Evolutionary conservation across 2,797 vertebrate genomes (phyloP).

Genomic region (Vultur gryphus): DNA sequence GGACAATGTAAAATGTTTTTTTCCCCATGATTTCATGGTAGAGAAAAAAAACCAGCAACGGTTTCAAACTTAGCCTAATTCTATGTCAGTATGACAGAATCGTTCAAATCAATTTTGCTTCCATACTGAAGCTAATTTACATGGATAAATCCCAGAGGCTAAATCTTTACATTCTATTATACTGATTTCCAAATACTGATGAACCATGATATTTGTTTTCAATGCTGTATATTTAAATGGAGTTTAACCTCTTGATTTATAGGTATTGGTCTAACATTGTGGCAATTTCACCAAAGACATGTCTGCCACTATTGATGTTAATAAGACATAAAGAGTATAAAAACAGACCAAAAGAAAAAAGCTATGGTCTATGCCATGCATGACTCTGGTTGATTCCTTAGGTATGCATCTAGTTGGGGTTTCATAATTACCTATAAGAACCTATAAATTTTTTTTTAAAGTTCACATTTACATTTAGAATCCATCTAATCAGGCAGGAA

Average conservation of each 20-base stretch:
- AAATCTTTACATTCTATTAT: constrained; percentile 12
- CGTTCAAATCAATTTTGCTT: not conserved
- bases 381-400: not conserved
- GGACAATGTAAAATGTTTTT: not conserved
- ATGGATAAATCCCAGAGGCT: not conserved
- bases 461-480: not conserved
- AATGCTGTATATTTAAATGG: constrained; percentile 3
- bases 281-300: constrained; percentile 19
- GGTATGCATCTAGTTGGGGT: not conserved
- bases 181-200: constrained; percentile 38
- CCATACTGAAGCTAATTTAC: not conserved
- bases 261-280: not conserved
- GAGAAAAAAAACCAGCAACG: not conserved
- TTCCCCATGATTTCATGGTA: not conserved
- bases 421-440: not conserved
- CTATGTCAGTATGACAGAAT: not conserved
- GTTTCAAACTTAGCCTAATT: not conserved
- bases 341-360: not conserved
- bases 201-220: constrained; percentile 23
- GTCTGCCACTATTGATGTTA: constrained; percentile 17
- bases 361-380: not conserved
- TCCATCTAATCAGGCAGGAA: not conserved
- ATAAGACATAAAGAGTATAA: constrained; percentile 2
- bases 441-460: not conserved
- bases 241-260: constrained; percentile 42